Base-by-base conservation (phyloP, 2,888 invertebrate species). In the Xestia c-nigrum region DNA sequence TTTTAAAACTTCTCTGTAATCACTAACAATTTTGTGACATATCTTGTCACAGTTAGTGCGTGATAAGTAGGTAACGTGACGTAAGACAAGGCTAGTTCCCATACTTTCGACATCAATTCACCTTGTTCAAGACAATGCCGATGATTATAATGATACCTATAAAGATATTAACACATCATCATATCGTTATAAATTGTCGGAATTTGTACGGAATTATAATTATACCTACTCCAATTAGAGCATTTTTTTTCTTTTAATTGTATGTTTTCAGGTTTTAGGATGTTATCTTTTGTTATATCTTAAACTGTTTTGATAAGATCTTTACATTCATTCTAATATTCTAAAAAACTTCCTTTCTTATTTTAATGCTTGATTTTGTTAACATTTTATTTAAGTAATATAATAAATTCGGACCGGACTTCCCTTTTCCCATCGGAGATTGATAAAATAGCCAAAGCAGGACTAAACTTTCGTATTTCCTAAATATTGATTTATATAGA, bases 91-190 rank as follows among this genome's bases (percentile, higher is more conserved):
- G 89, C 73, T 86, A 75, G 68, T 81, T 84, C 78, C 66, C 83
- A 83, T 85, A 86, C 88, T 90, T 90, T 90, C 90, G 67, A 89
- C 90, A 90, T 78, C 79, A 77, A 83, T 80, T 72, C 87, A 80
- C 91, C 90, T 91, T 91, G 89, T 86, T 84, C 46, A 77, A 87
- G 84, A 91, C 91, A 90, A 91, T 89, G 88, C 85, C 76, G 84
- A 83, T 79, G 80, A 84, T 84, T 84, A 83, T 86, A 85, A 86
- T 84, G 85, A 88, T 89, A 59, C 19, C 78, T 85, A 87, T 86
- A 84, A 74, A 73, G 67, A 76, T 86, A 73, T 80, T 77, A 86
- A 83, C 85, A 81, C 79, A 81, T 84, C 79, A 81, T 84, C 57
- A 74, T 83, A 79, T 72, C 74, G 47, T 83, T 83, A 72, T 65